phyloP scores from a whole-genome alignment of 2,888 invertebrate species.

The Ptychoptera albimana region DNA sequence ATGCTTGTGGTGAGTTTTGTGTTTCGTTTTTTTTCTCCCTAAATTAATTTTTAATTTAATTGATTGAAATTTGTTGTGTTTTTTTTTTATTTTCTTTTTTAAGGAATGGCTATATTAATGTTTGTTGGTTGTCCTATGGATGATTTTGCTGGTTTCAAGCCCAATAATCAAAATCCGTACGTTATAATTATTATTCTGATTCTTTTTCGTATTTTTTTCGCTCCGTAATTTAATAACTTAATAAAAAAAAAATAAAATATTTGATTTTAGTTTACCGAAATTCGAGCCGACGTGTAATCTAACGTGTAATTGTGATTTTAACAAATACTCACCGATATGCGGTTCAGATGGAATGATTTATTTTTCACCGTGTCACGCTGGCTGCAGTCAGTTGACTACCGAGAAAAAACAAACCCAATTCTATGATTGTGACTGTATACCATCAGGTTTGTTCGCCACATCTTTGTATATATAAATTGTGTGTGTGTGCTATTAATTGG shows the following conservation, averaged over 20 bases:
- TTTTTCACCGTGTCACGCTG: slow-evolving; percentile 80
- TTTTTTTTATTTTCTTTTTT: slow-evolving; percentile 12
- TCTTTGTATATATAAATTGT: slow-evolving; percentile 3
- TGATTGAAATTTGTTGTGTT: slow-evolving; percentile 4
- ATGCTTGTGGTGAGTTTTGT: slow-evolving; percentile 51
- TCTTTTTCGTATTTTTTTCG: too few relatives aligned
- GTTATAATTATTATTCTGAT: background rate
- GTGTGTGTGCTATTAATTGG: background rate
- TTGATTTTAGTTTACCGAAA: slow-evolving; percentile 17
- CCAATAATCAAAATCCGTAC: slow-evolving; percentile 19
- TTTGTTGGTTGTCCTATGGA: slow-evolving; percentile 81
- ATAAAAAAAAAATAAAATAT: background rate
- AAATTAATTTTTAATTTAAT: slow-evolving; percentile 10
- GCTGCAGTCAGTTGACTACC: slow-evolving; percentile 49
- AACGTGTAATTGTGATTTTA: slow-evolving; percentile 56
- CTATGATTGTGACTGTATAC: slow-evolving; percentile 37
- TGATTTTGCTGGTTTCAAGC: slow-evolving; percentile 53
- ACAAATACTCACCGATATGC: slow-evolving; percentile 72
- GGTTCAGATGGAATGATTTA: slow-evolving; percentile 70
- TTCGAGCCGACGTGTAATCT: slow-evolving; percentile 44
- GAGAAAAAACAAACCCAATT: slow-evolving; percentile 41
- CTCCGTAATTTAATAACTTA: too few relatives aligned
- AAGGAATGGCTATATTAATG: slow-evolving; percentile 72
- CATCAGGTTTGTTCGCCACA: slow-evolving; percentile 17
- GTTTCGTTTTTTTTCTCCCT: too few relatives aligned